Percentiles rank a stretch among this genome's conserved stretches.
Conservation (phyloP, 2,113 vertebrate genomes). For the Tympanuchus pallidicinctus region DNA sequence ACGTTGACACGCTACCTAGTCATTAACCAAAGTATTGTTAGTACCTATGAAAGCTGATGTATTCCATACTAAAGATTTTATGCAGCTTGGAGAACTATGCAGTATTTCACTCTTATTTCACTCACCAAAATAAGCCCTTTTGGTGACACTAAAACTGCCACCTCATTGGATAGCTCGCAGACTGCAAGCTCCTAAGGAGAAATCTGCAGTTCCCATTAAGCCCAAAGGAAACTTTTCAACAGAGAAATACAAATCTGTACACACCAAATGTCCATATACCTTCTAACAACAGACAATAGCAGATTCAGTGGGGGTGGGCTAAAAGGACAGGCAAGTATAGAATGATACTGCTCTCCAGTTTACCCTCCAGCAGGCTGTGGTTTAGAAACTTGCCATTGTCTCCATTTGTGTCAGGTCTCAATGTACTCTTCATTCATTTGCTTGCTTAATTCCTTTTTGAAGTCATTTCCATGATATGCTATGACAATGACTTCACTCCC, state of each 20-base stretch:
- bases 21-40: not conserved
- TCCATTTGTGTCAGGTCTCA: not conserved
- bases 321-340: not conserved
- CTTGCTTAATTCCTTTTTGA: slow-evolving; percentile 21
- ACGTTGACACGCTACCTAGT: fast-evolving
- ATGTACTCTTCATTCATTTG: not conserved
- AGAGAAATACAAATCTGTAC: not conserved
- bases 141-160: not conserved
- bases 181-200: not conserved
- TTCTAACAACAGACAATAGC: fast-evolving
- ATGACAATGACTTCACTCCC: not conserved
- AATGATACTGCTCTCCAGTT: not conserved
- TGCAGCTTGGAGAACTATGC: not conserved
- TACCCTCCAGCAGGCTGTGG: not conserved
- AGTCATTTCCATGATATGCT: not conserved
- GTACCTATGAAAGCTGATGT: not conserved
- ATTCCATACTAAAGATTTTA: not conserved
- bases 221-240: not conserved
- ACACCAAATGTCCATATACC: not conserved
- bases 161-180: not conserved
- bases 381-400: not conserved
- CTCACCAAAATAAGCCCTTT: not conserved
- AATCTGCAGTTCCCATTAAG: not conserved
- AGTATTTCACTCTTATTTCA: not conserved
- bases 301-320: not conserved